phyloP scores from a whole-genome alignment of 2,888 invertebrate genomes.

The Aphidoletes aphidimyza region DNA sequence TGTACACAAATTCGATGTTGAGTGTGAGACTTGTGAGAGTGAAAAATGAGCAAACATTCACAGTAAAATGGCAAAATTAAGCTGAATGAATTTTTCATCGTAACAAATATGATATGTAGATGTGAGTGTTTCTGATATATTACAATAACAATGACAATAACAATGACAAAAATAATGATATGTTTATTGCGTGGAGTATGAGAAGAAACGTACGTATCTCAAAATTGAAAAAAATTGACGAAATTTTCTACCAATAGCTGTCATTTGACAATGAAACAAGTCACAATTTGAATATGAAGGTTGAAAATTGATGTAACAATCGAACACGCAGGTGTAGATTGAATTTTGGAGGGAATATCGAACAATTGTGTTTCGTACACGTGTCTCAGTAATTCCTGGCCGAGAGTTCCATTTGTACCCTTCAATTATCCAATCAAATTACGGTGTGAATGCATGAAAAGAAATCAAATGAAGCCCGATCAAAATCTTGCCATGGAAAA shows the following conservation, averaged over 20 bases:
- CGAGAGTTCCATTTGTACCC: background rate
- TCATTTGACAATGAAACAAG: background rate
- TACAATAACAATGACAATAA: background rate
- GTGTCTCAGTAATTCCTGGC: background rate
- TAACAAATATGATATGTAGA: background rate
- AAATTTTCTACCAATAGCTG: background rate
- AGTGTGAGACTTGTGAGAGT: background rate
- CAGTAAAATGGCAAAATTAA: constrained; percentile 38
- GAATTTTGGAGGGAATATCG: background rate
- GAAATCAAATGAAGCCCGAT: background rate
- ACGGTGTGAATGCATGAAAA: background rate
- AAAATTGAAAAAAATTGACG: background rate
- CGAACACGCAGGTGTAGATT: background rate
- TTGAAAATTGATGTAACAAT: background rate
- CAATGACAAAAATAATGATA: background rate
- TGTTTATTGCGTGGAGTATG: background rate
- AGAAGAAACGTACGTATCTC: background rate
- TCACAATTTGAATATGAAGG: background rate
- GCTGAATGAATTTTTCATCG: constrained; percentile 15
- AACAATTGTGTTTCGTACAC: background rate
- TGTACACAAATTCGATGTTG: background rate
- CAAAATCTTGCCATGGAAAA: background rate
- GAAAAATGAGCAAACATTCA: constrained; percentile 34
- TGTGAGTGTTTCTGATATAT: background rate
- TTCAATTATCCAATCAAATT: background rate